These are phyloP conservation scores for Onychostruthus taczanowskii DNA, from an alignment of 2,113 vertebrate species.

Conservation along the genomic window DNA sequence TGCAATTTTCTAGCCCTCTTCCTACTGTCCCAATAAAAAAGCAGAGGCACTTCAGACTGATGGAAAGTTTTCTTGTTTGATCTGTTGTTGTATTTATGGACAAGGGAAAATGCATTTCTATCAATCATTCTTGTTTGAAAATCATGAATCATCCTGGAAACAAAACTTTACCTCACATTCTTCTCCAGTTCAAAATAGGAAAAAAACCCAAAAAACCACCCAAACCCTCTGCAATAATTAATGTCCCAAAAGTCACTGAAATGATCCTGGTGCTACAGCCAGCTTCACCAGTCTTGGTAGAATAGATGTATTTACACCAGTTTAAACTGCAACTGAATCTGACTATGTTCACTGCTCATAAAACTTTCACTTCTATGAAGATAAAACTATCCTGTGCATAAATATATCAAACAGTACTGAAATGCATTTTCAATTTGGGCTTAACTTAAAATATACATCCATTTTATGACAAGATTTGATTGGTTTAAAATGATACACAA, in stretches of 20 bases:
- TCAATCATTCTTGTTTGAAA: not conserved
- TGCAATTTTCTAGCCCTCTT: not conserved
- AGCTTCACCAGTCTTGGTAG: not conserved
- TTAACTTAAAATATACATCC: slow-evolving; percentile 5
- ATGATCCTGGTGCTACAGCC: not conserved
- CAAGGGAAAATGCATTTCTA: not conserved
- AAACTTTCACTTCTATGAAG: not conserved
- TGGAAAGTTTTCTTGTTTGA: not conserved
- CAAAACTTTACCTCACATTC: not conserved
- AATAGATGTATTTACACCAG: not conserved
- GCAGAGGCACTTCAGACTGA: not conserved
- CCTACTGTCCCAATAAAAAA: not conserved
- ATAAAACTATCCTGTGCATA: not conserved
- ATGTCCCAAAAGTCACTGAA: not conserved
- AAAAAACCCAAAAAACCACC: not conserved
- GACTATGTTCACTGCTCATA: not conserved
- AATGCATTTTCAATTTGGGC: not conserved
- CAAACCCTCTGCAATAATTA: not conserved
- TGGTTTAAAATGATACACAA: not conserved
- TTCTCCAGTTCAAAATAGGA: not conserved
- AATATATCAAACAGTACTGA: not conserved
- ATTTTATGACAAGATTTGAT: slow-evolving; percentile 16
- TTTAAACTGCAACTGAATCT: not conserved
- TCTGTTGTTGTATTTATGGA: not conserved
- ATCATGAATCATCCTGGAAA: not conserved